Percentiles rank a stretch among this genome's conserved stretches.
These are phyloP conservation scores for Scolopax mira DNA, from an alignment of 2,113 vertebrate genomes.

Conservation along the genomic window DNA sequence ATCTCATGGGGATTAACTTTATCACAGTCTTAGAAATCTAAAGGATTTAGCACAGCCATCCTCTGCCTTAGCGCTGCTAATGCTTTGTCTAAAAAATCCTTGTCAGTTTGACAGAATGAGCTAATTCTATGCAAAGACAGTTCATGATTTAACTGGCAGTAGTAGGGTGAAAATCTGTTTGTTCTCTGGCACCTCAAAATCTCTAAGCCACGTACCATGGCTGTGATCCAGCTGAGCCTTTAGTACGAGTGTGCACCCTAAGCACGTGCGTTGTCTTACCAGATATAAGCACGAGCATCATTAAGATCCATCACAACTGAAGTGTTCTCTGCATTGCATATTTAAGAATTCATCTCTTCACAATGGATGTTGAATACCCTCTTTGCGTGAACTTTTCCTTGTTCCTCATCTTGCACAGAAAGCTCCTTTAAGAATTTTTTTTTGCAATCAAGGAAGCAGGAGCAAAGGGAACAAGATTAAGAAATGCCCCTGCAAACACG, in stretches of 20 bases:
- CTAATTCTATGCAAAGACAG: constrained; percentile 40
- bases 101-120: constrained; percentile 36
- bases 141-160: constrained; percentile 21
- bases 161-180: constrained; percentile 14
- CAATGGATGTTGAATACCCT: background rate
- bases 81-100: background rate
- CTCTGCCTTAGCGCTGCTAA: background rate
- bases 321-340: background rate
- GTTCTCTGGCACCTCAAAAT: constrained; percentile 23
- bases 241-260: background rate
- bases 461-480: background rate
- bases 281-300: background rate
- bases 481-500: background rate
- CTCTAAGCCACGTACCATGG: background rate
- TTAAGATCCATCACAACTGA: background rate
- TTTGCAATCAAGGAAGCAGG: background rate
- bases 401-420: background rate
- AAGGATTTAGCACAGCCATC: background rate
- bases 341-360: background rate
- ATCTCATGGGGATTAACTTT: background rate
- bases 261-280: background rate
- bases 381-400: background rate
- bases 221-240: background rate
- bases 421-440: background rate
- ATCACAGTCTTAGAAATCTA: background rate